phyloP scores from a whole-genome alignment of 2,797 vertebrate species.

The Phalanger gymnotis region DNA sequence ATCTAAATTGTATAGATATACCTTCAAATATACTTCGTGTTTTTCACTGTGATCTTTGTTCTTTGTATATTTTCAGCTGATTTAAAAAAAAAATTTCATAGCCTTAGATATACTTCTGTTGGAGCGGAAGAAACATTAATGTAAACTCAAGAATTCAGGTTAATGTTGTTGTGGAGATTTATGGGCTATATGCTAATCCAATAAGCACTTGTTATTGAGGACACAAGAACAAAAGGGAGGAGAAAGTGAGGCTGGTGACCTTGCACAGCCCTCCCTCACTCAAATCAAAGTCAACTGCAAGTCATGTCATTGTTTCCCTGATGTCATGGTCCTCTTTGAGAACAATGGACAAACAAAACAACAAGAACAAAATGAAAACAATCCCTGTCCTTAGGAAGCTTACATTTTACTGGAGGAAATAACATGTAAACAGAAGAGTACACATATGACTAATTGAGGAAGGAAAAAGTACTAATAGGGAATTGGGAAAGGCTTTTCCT shows the following conservation, averaged over 20 bases:
- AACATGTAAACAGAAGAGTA: neutral
- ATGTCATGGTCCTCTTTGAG: too few species aligned
- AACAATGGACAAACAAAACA: too few species aligned
- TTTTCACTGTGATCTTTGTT: neutral
- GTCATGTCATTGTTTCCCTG: too few species aligned
- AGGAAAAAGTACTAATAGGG: neutral
- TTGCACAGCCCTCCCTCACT: too few species aligned
- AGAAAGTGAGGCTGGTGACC: too few species aligned
- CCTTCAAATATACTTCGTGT: neutral
- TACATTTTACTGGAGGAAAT: neutral
- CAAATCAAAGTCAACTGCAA: too few species aligned
- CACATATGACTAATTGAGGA: neutral
- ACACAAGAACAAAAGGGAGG: too few species aligned
- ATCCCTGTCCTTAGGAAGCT: neutral
- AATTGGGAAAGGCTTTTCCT: conserved; percentile 14
- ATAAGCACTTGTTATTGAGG: neutral
- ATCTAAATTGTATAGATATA: neutral
- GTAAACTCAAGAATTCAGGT: neutral
- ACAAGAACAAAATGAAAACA: neutral
- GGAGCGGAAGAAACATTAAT: neutral
- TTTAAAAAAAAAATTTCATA: neutral
- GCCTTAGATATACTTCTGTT: neutral
- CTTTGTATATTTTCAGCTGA: neutral
- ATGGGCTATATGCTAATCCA: neutral
- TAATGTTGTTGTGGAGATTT: neutral